These are phyloP conservation scores for Silurus glanis DNA, from an alignment of 2,113 vertebrate species.

Conservation along the genomic window DNA sequence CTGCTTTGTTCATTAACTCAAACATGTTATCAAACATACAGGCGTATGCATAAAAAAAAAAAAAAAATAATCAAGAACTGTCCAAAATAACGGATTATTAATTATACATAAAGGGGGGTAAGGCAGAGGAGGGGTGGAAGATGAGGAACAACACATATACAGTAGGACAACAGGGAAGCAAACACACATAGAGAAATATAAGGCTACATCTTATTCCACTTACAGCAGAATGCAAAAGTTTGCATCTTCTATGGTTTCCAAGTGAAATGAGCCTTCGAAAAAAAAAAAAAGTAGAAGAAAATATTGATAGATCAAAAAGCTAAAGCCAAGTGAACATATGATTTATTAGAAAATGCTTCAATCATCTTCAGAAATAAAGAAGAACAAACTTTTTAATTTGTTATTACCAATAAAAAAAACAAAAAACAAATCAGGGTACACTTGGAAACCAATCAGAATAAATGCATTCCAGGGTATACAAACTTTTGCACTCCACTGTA, in stretches of 20 bases:
- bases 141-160: background rate
- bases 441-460: background rate
- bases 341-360: background rate
- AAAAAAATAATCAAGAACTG: no score
- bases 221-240: background rate
- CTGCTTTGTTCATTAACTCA: background rate
- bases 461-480: background rate
- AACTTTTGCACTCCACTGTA: constrained; percentile 8
- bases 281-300: no score
- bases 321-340: background rate
- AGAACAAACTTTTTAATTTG: background rate
- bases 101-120: no score
- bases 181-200: background rate
- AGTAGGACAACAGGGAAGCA: background rate
- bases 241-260: background rate
- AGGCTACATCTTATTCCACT: background rate
- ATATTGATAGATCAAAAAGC: background rate
- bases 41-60: background rate
- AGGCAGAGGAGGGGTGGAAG: background rate
- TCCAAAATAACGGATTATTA: background rate
- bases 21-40: background rate
- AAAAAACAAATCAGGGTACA: background rate
- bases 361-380: background rate
- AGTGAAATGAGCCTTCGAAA: background rate
- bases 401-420: no score